Conservation (phyloP, 2,888 invertebrate species). For the Clanis bilineata region DNA sequence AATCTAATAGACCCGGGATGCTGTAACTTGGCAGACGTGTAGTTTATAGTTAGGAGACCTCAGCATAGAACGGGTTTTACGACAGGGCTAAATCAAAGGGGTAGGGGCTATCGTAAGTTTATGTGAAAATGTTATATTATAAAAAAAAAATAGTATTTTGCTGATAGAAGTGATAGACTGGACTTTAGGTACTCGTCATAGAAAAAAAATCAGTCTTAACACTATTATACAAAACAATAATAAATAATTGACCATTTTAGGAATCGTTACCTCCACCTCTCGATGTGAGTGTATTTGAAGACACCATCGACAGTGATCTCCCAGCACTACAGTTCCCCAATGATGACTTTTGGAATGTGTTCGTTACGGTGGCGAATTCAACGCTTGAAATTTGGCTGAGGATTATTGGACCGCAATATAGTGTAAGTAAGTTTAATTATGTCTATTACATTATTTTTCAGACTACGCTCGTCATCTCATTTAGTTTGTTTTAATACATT, state of each 20-base stretch:
- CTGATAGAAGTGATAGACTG: no score
- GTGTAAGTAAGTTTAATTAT: slow-evolving; percentile 64
- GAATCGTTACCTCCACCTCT: slow-evolving; percentile 21
- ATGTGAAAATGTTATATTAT: no score
- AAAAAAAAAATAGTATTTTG: no score
- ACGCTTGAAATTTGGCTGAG: slow-evolving; percentile 86
- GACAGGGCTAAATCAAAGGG: no score
- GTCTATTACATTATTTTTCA: not conserved
- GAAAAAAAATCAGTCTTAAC: no score
- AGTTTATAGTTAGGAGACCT: no score
- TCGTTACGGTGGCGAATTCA: slow-evolving; percentile 83
- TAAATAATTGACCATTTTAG: slow-evolving; percentile 15
- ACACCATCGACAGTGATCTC: slow-evolving; percentile 64
- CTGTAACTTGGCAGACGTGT: no score
- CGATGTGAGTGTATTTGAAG: slow-evolving; percentile 43
- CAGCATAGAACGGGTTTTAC: no score
- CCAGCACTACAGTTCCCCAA: slow-evolving; percentile 72
- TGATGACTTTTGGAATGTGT: slow-evolving; percentile 82
- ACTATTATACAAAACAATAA: not conserved
- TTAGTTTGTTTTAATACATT: not conserved
- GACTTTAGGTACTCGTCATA: no score
- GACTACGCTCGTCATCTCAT: not conserved
- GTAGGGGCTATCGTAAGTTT: no score
- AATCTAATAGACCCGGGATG: no score
- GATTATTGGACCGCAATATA: slow-evolving; percentile 84